Base-by-base conservation (phyloP, 2,888 invertebrate species). In the Netelia inedita region DNA sequence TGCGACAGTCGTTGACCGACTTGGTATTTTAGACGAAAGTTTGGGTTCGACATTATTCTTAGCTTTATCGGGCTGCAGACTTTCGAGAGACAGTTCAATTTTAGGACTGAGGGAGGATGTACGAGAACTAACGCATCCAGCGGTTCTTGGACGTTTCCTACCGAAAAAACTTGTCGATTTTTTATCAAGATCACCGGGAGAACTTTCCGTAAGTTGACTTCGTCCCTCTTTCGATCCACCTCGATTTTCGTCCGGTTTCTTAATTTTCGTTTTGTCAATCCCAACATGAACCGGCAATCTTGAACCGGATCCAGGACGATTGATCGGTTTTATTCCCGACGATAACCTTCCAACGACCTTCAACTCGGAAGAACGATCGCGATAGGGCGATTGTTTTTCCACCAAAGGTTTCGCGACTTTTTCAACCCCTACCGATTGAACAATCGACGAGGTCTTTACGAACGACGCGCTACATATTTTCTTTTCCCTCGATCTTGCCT, bases 201-300 rank as follows among this genome's bases (percentile, higher is more conserved):
- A 72, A n/a, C 50, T 53, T 43, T 71, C 65, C 16, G 21, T 8
- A 3, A 46, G 23, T 65, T 85, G 46, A 11, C 59, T 28, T 0
- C 55, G 59, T 53, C 35, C 23, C 5, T 61, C 72, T 1, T 35
- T 1, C 2, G 10, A 14, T 19, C 46, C 63, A 1, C 23, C 16
- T 1, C 57, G 46, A 3, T 65, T 81, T 28, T 61, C 65, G 6
- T 74, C 46, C 5, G 55, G 6, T 2, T 74, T 79, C 43, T 35
- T 79, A 1, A 74, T 78, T 28, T 14, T 69, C 11, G 43, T 28
- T 14, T 55, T 85, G 28, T 85, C 85, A n/a, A 9, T 1, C 3
- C 79, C 79, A 0, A 79, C 66, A 68, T 79, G 82, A 41, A 85
- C 46, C n/a, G 85, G 85, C 61, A 85, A 50, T 63, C 57, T 65